These are phyloP conservation scores for Halictus quadricinctus DNA, from an alignment of 2,888 invertebrate species.

Conservation along the genomic window DNA sequence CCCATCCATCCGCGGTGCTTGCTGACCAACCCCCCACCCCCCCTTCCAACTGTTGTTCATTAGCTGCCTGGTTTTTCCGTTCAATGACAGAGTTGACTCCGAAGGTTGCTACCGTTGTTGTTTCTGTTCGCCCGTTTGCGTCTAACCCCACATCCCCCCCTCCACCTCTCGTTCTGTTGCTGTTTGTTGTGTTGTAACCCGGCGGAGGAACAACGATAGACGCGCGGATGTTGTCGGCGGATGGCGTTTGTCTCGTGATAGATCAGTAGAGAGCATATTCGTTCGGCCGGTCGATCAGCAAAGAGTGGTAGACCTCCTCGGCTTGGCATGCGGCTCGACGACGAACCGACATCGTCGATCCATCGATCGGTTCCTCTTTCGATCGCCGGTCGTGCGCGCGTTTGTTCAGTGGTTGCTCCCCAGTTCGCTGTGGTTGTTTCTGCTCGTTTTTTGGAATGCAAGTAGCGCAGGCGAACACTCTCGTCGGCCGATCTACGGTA, in stretches of 20 bases:
- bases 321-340: conserved; percentile 33
- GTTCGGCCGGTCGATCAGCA: conserved; percentile 8
- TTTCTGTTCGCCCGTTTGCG: not conserved
- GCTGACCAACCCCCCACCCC: conserved; percentile 57
- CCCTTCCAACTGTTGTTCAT: conserved; percentile 62
- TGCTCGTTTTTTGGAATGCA: conserved; percentile 35
- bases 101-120: not conserved
- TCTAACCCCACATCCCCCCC: not conserved
- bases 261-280: conserved; percentile 19
- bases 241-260: not conserved
- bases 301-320: conserved; percentile 11
- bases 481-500: not conserved
- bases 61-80: conserved; percentile 66
- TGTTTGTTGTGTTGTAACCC: not conserved
- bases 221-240: not conserved
- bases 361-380: conserved; percentile 1
- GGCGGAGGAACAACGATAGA: conserved; percentile 10
- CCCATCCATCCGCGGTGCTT: conserved; percentile 25
- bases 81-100: not conserved
- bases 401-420: conserved; percentile 24
- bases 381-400: conserved; percentile 8
- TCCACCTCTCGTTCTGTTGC: not conserved
- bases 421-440: conserved; percentile 13
- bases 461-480: conserved; percentile 16
- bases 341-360: conserved; percentile 30